Conservation (phyloP, 2,113 vertebrate species). For the Hirundichthys speculiger region DNA sequence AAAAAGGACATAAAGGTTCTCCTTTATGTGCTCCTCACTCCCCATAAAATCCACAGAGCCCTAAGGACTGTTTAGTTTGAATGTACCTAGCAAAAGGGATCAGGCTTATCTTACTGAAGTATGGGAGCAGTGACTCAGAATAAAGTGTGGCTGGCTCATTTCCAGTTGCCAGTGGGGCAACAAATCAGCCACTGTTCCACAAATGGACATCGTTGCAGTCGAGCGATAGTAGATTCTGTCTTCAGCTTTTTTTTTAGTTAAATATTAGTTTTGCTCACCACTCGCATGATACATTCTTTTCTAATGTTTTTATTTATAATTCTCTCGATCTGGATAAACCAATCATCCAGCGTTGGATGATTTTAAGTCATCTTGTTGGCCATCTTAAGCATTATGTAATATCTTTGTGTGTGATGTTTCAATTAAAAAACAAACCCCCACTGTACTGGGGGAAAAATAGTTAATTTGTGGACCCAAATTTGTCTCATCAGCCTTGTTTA, state of each 20-base stretch:
- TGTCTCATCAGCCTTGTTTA: too few relatives aligned
- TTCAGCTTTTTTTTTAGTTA: conserved; percentile 10
- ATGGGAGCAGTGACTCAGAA: conserved; percentile 45
- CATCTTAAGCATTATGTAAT: conserved; percentile 17
- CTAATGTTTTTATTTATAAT: too few relatives aligned
- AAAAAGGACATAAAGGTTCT: too few relatives aligned
- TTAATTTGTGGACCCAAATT: too few relatives aligned
- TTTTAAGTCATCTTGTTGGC: conserved; percentile 20
- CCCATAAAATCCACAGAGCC: too few relatives aligned
- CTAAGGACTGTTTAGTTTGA: neutral
- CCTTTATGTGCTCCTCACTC: too few relatives aligned
- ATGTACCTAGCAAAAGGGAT: conserved; percentile 17
- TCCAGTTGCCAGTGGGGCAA: conserved; percentile 54
- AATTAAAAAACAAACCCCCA: too few relatives aligned
- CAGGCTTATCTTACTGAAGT: conserved; percentile 23
- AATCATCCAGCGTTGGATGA: conserved; percentile 21
- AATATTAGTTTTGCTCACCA: neutral
- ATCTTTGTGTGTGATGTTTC: conserved; percentile 9
- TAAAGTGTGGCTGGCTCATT: conserved; percentile 44
- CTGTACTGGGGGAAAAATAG: too few relatives aligned
- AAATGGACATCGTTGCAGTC: conserved; percentile 23
- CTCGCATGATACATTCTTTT: conserved; percentile 4
- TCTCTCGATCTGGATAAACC: too few relatives aligned
- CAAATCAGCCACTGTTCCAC: conserved; percentile 51
- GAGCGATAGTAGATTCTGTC: conserved; percentile 27